Base-by-base conservation (phyloP, 2,113 vertebrate genomes). In the Chitala chitala region DNA sequence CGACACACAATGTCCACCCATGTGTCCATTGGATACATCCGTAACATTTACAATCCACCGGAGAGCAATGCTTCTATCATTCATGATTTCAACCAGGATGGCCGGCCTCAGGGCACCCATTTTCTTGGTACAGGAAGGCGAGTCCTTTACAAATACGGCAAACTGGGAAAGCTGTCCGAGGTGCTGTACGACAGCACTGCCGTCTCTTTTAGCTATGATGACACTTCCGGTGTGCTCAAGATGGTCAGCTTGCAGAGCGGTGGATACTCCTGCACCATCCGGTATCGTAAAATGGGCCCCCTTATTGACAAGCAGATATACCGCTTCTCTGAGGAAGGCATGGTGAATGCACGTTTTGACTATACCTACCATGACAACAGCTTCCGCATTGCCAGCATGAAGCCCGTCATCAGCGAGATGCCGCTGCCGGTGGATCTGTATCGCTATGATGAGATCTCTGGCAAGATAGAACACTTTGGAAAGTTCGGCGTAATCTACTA, bases 401-500 rank as follows among this genome's bases (percentile, higher is more conserved):
- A 95, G 65, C 92, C 93, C 0, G 91, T 95, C 55, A 95, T 95
- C 71, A 94, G 93, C 5, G 94, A 95, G 80, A 94, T 92, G 0
- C 93, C 94, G 20, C 93, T 95, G 53, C 93, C 93, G 0, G 93
- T 95, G 8, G 94, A 95, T 77, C 88, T 95, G 24, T 95, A 95
- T 81, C 93, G 93, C 66, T 95, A 95, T 0, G 94, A 95, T n/a
- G 94, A 95, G 84, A 95, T 95, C 77, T 95, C 93, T 0, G 94
- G 94, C 75, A 95, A 95, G 78, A 92, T 95, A 46, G 94, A 95
- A 55, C 94, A 95, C 80, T 95, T 95, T 24, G 94, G 94, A 65
- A 95, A 95, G 84, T 95, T 95, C 5, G 93, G 93, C 13, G 94
- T 95, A 4, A 95, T 95, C 85, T 95, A 95, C 75, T 95, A 94